Evolutionary conservation across 2,888 invertebrate species (phyloP), one percentile per base, ranked within the genome.

Genomic region (Pimpla rufipes): DNA sequence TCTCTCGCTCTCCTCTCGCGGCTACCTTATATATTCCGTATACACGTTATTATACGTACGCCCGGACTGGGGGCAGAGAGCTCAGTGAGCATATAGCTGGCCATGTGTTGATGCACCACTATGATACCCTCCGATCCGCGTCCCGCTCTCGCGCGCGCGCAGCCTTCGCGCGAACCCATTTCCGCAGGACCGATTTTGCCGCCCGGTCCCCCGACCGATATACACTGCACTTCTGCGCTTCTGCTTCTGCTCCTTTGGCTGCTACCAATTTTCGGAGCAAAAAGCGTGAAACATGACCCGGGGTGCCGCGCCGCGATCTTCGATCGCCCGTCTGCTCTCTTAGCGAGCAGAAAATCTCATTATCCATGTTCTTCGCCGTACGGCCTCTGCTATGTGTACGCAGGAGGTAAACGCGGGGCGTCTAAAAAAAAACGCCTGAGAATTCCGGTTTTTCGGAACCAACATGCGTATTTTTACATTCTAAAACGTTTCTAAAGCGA

Each of bases 261-360:
- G 79, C 73, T 83, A 77, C 77, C 83, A 83, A 83, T 83, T 83
- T 83, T 83, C 83, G 80, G 68, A 81, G 78, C 85, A 85, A 85
- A 85, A 85, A 85, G 74, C 83, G 79, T 80, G 83, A 85, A 85
- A 85, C 85, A 85, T 81, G 83, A 78, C 74, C 83, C 83, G 79
- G 71, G 81, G 85, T 78, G 80, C 79, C 83, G 79, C 83, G n/a
- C 57, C 68, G 71, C 83, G 75, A 83, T 83, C 71, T 67, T 79
- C 71, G 83, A 80, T 83, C 76, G 80, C 42, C 67, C 47, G 57
- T 64, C 47, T 68, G n/a, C 40, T 47, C 42, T 57, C 52, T 74
- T 59, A 66, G 64, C 68, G 47, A 77, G 71, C 71, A 59, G 79
- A 83, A 83, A 83, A 83, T 83, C 83, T 83, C 83, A 80, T 80